These are phyloP conservation scores for Ormyrus nitidulus DNA, from an alignment of 2,888 invertebrate genomes.

Conservation along the genomic window DNA sequence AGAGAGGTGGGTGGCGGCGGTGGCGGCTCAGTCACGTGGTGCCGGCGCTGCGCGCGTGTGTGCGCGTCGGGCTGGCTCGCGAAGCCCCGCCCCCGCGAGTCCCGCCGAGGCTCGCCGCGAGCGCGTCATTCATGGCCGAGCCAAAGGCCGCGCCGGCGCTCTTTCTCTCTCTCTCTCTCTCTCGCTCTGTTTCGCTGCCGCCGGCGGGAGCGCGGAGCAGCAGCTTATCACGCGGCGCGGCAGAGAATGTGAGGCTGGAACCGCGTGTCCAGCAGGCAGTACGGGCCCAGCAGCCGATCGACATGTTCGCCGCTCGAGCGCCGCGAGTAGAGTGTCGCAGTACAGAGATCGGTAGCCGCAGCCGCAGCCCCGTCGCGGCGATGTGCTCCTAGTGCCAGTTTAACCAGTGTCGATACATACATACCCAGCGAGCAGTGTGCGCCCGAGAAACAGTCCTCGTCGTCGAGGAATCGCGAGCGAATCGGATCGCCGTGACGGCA, in stretches of 20 bases:
- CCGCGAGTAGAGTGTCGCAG: too few relatives aligned
- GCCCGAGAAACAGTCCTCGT: conserved; percentile 36
- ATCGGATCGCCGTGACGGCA: too few relatives aligned
- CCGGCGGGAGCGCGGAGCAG: background rate
- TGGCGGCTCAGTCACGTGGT: conserved; percentile 32
- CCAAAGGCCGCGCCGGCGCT: conserved; percentile 69
- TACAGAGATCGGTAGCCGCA: too few relatives aligned
- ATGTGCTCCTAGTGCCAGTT: too few relatives aligned
- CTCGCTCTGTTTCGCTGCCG: conserved; percentile 17
- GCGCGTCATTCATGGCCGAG: conserved; percentile 74
- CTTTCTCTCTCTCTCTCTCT: conserved; percentile 31
- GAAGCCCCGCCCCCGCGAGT: conserved; percentile 77
- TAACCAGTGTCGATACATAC: too few relatives aligned
- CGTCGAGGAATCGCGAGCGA: conserved; percentile 24
- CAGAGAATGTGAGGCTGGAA: background rate
- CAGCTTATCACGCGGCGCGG: background rate
- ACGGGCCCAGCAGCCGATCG: conserved; percentile 15
- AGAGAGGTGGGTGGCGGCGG: conserved; percentile 5
- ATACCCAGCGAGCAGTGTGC: too few relatives aligned
- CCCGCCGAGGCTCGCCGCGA: conserved; percentile 62
- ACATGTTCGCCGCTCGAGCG: background rate
- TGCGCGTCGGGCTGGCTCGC: conserved; percentile 63
- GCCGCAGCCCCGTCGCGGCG: background rate
- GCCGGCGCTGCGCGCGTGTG: conserved; percentile 11
- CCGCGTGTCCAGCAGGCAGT: too few relatives aligned